A percentile compares a stretch with the other conserved stretches of the same genome.
Evolutionary conservation across 2,888 invertebrate species (phyloP).

Genomic region (Palloptera scutellata): DNA sequence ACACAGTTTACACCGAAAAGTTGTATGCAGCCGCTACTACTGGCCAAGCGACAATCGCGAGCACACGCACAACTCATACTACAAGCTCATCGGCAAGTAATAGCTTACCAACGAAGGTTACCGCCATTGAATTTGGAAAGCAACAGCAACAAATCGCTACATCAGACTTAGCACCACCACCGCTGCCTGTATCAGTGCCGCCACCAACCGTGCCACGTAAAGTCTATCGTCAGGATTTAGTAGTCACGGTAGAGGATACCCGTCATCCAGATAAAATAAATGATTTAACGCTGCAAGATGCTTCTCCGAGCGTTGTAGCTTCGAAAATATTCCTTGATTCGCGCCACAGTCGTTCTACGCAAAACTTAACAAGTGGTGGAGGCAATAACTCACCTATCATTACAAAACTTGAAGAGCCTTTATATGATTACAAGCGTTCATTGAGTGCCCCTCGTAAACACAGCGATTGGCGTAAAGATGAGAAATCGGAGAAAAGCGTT

Average conservation of each 20-base stretch:
- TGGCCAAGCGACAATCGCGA: constrained; percentile 43
- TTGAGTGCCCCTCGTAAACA: constrained; percentile 57
- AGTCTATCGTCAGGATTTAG: constrained; percentile 61
- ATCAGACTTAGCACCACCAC: constrained; percentile 49
- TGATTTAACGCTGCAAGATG: constrained; percentile 12
- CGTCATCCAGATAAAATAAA: constrained; percentile 35
- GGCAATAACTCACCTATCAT: constrained; percentile 40
- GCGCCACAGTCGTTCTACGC: constrained; percentile 46
- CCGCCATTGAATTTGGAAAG: constrained; percentile 22
- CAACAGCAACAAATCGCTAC: constrained; percentile 18
- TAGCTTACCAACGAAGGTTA: constrained; percentile 10
- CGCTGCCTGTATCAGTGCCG: constrained; percentile 62
- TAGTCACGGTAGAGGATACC: constrained; percentile 61
- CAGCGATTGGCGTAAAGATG: constrained; percentile 73
- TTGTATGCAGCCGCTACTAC: constrained; percentile 41
- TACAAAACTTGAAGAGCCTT: constrained; percentile 38
- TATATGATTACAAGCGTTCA: constrained; percentile 54
- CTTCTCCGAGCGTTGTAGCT: constrained; percentile 29
- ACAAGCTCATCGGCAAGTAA: constrained; percentile 29
- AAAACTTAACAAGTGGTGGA: constrained; percentile 44
- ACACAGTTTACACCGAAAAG: constrained; percentile 49
- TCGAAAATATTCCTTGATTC: constrained; percentile 46
- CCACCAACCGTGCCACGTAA: constrained; percentile 63
- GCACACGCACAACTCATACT: constrained; percentile 46
- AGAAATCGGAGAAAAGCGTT: constrained; percentile 81